Evolutionary conservation across 1,140 invertebrate species (phyloP).

Genomic region (Babylonia areolata): DNA sequence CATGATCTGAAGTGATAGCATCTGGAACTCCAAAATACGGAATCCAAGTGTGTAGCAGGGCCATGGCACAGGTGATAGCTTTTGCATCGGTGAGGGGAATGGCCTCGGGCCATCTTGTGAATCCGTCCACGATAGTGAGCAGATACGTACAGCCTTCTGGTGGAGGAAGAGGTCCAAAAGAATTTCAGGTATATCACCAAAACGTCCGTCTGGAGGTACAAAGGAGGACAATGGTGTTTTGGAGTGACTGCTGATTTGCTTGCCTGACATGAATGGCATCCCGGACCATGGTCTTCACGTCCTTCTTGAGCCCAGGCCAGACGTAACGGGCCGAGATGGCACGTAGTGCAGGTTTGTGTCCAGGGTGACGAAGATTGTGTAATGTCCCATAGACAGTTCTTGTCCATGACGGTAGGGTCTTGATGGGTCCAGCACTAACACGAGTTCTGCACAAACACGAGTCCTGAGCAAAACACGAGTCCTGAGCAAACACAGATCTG

Average conservation of each 20-base stretch:
- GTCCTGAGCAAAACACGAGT: too few relatives aligned
- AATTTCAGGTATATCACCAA: slow-evolving; percentile 76
- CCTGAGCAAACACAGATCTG: too few relatives aligned
- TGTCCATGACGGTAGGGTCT: neutral
- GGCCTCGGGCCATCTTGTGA: slow-evolving; percentile 72
- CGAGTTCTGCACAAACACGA: too few relatives aligned
- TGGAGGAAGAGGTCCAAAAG: slow-evolving; percentile 75
- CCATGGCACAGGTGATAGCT: slow-evolving; percentile 60
- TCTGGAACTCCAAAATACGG: slow-evolving; percentile 62
- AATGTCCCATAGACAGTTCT: neutral
- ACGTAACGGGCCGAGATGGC: slow-evolving; percentile 22
- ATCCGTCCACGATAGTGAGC: slow-evolving; percentile 66
- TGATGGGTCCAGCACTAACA: too few relatives aligned
- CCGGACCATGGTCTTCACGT: neutral
- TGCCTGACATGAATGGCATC: neutral
- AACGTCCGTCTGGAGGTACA: neutral
- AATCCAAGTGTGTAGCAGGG: slow-evolving; percentile 70
- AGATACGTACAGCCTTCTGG: slow-evolving; percentile 66
- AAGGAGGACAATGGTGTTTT: slow-evolving; percentile 10
- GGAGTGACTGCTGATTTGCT: neutral
- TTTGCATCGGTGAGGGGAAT: slow-evolving; percentile 74
- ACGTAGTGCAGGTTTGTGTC: neutral
- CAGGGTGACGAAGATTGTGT: slow-evolving; percentile 10
- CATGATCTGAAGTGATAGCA: slow-evolving; percentile 74
- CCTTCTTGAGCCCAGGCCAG: slow-evolving; percentile 19